These are phyloP conservation scores for Pteropus alecto DNA, from an alignment of 2,113 vertebrate genomes.

Conservation along the genomic window DNA sequence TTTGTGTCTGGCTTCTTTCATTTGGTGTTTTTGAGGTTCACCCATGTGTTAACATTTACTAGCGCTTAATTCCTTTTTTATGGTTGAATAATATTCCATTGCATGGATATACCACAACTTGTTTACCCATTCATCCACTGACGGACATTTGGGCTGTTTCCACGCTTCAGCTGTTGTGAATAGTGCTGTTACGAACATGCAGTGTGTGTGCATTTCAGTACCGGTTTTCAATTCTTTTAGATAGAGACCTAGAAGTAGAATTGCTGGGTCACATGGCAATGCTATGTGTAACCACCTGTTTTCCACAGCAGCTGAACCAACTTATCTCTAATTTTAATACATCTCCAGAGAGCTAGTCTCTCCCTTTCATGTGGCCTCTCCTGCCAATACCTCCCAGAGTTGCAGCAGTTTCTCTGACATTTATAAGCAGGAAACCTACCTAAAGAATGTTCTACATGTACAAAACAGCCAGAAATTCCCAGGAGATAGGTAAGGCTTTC, in stretches of 20 bases:
- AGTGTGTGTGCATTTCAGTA: background rate
- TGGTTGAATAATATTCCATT: background rate
- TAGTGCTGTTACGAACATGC: background rate
- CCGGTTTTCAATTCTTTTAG: background rate
- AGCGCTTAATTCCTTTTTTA: background rate
- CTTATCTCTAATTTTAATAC: background rate
- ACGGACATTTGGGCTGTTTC: background rate
- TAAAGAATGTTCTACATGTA: background rate
- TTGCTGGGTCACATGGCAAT: background rate
- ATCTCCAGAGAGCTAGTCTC: background rate
- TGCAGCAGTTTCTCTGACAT: background rate
- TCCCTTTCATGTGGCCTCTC: background rate
- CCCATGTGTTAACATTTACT: background rate
- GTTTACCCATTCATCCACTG: background rate
- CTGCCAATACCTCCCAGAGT: background rate
- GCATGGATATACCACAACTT: background rate
- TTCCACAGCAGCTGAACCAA: background rate
- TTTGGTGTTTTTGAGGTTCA: background rate
- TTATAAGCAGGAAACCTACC: background rate
- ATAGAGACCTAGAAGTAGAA: background rate
- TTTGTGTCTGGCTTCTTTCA: background rate
- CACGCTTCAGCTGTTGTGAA: background rate
- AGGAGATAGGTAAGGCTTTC: background rate
- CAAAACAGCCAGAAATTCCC: background rate
- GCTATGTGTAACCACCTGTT: background rate